A percentile compares a stretch with the other conserved stretches of the same genome.
Evolutionary conservation across 2,797 vertebrate genomes (phyloP).

Genomic region (Emys orbicularis): DNA sequence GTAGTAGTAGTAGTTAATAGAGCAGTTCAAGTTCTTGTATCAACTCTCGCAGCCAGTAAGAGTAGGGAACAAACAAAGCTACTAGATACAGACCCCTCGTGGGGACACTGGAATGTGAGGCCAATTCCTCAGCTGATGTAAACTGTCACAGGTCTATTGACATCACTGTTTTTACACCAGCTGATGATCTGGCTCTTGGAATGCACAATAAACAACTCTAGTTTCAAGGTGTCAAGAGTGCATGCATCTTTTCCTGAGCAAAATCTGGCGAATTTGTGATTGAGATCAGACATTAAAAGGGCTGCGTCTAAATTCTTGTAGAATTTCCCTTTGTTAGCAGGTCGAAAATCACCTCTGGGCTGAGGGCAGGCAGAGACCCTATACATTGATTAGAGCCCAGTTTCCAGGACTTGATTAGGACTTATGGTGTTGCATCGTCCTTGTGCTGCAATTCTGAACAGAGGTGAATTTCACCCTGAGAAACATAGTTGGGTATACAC

Average conservation of each 20-base stretch:
- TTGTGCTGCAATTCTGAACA: background rate
- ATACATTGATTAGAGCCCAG: background rate
- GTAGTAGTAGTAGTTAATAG: background rate
- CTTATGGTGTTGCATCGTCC: background rate
- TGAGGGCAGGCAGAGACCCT: background rate
- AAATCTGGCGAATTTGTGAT: background rate
- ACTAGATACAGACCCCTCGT: fast-evolving
- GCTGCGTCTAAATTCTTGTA: background rate
- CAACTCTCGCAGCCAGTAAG: background rate
- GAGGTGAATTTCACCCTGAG: background rate
- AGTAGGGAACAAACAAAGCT: background rate
- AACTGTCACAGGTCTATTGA: background rate
- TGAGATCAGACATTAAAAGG: background rate
- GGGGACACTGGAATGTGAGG: background rate
- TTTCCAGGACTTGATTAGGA: background rate
- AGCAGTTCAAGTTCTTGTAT: background rate
- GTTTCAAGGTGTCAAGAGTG: background rate
- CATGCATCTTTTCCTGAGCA: background rate
- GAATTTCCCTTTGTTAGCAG: background rate
- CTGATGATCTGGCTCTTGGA: background rate
- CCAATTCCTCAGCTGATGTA: background rate
- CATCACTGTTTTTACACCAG: background rate
- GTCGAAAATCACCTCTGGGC: background rate
- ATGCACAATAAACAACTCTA: background rate
- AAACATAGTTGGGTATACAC: background rate